A percentile compares a stretch with the other conserved stretches of the same genome.
Conservation (phyloP, 2,888 invertebrate species). For the Acanthosepion pharaonis region DNA sequence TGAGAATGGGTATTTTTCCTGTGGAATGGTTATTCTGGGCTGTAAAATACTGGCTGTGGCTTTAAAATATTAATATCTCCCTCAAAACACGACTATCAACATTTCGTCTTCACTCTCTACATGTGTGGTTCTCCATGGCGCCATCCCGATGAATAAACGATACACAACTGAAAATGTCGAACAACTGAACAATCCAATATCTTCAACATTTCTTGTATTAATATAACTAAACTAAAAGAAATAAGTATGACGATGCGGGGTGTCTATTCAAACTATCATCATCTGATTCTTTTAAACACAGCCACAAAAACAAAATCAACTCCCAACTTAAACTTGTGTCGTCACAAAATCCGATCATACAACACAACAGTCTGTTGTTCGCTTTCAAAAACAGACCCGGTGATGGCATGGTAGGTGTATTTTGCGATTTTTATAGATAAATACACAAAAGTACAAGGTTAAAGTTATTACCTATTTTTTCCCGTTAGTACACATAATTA, state of each 20-base stretch:
- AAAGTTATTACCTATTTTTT: conserved; percentile 25
- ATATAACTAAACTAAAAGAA: neutral
- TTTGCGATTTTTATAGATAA: neutral
- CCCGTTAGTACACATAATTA: conserved; percentile 33
- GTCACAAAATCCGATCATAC: neutral
- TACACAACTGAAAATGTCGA: neutral
- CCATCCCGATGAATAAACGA: neutral
- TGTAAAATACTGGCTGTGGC: neutral
- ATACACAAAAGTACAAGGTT: conserved; percentile 33
- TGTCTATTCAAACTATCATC: neutral
- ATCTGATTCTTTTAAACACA: neutral
- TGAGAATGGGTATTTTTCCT: neutral
- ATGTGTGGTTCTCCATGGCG: neutral
- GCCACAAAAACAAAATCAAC: conserved; percentile 20
- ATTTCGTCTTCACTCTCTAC: neutral
- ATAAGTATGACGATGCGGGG: neutral
- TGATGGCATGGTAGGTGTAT: conserved; percentile 16
- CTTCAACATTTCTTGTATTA: neutral
- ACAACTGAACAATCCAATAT: neutral
- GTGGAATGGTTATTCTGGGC: neutral
- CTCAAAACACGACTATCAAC: too few relatives aligned
- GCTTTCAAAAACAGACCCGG: neutral
- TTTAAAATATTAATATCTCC: neutral
- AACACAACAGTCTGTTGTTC: neutral
- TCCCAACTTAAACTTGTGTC: neutral